phyloP scores from a whole-genome alignment of 2,113 vertebrate species.

The Etheostoma cragini region DNA sequence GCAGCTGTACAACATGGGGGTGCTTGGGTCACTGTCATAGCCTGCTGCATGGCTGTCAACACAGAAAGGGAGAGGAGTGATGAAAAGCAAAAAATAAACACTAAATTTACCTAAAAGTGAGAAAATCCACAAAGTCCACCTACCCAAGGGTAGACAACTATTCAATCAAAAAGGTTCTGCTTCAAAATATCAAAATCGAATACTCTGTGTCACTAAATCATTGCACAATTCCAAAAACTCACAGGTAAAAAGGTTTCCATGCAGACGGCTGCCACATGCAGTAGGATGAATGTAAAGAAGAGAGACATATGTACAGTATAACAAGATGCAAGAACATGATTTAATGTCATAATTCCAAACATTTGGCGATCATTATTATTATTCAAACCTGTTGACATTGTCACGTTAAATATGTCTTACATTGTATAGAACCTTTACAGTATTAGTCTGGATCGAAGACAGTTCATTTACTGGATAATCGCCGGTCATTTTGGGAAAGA shows the following conservation, averaged over 20 bases:
- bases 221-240: neutral
- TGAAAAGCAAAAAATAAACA: neutral
- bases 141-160: neutral
- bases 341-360: neutral
- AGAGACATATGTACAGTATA: neutral
- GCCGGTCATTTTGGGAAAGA: too few species aligned
- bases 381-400: slow-evolving; percentile 27
- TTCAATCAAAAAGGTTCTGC: neutral
- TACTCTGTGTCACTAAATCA: neutral
- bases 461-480: too few species aligned
- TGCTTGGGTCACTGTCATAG: slow-evolving; percentile 93
- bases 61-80: slow-evolving; percentile 37
- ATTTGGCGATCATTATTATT: slow-evolving; percentile 9
- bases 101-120: neutral
- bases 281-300: neutral
- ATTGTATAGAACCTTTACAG: too few species aligned
- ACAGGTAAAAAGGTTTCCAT: neutral
- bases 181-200: neutral
- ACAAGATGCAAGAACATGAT: neutral
- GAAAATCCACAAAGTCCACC: neutral
- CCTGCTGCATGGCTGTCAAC: slow-evolving; percentile 89
- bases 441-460: too few species aligned
- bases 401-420: slow-evolving; percentile 4
- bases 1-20: slow-evolving; percentile 95
- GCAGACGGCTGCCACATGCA: neutral